Evolutionary conservation across 1,140 invertebrate species (phyloP).

Genomic region (Trichonephila clavipes): DNA sequence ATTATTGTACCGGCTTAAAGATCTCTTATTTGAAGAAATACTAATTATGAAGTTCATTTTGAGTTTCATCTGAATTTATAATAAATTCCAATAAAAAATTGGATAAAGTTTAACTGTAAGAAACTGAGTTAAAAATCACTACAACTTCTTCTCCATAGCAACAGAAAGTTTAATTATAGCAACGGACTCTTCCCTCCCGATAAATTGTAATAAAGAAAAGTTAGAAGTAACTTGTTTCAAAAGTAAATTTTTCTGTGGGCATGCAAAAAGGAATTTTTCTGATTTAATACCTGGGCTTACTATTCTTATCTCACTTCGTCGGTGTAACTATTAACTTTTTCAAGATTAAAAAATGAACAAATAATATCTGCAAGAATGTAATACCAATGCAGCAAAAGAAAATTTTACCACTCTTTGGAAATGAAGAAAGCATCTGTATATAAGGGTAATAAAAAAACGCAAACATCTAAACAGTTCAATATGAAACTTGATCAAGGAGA

Average conservation of each 20-base stretch:
- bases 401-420: background rate
- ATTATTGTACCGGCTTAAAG: background rate
- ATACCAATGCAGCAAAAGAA: background rate
- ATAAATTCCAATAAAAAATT: background rate
- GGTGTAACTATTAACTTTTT: no score
- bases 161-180: background rate
- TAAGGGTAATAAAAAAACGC: constrained; percentile 34
- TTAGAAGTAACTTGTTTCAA: no score
- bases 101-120: background rate
- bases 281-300: no score
- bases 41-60: background rate
- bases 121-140: background rate
- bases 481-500: constrained; percentile 44
- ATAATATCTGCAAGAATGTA: background rate
- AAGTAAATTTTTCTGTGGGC: no score
- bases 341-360: no score
- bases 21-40: background rate
- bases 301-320: no score
- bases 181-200: background rate
- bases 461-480: constrained; percentile 30
- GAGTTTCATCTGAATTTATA: background rate
- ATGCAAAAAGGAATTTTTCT: no score
- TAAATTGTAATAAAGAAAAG: no score
- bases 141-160: constrained; percentile 10
- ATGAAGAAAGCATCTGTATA: constrained; percentile 63